Evolutionary conservation across 2,888 invertebrate genomes (phyloP).

Genomic region (Digitonthophagus gazella): DNA sequence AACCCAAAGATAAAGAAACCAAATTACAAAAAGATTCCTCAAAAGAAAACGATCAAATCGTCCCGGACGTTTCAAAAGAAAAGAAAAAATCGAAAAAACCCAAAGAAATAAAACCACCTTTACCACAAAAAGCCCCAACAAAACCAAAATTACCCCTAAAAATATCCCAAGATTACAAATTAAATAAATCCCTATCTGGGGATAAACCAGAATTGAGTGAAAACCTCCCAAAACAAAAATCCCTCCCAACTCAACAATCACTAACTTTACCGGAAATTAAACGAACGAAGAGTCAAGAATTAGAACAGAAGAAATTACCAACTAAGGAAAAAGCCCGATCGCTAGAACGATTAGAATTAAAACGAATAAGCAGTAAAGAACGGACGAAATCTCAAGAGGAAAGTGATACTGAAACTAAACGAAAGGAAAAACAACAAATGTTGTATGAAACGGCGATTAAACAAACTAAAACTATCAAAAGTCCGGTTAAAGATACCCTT

Average conservation of each 20-base stretch:
- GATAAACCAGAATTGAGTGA: constrained; percentile 38
- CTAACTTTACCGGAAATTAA: constrained; percentile 50
- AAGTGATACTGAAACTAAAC: constrained; percentile 69
- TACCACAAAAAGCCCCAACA: constrained; percentile 26
- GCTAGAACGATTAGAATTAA: constrained; percentile 63
- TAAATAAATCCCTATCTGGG: constrained; percentile 55
- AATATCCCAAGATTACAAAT: constrained; percentile 31
- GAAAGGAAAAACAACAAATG: constrained; percentile 73
- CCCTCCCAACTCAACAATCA: constrained; percentile 39
- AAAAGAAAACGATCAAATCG: constrained; percentile 51
- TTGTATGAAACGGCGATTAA: constrained; percentile 73
- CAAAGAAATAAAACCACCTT: too few relatives aligned
- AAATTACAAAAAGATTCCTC: constrained; percentile 25
- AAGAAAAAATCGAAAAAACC: constrained; percentile 38
- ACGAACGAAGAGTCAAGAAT: constrained; percentile 62
- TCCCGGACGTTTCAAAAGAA: constrained; percentile 46
- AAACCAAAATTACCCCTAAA: constrained; percentile 41
- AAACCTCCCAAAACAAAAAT: constrained; percentile 52
- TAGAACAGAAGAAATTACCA: constrained; percentile 53
- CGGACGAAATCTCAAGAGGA: constrained; percentile 72
- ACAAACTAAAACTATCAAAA: constrained; percentile 70
- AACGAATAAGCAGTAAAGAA: constrained; percentile 60
- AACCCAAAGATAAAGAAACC: too few relatives aligned
- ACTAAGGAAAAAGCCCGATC: constrained; percentile 69
- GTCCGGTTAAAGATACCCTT: constrained; percentile 70